phyloP scores from a whole-genome alignment of 2,797 vertebrate genomes.

The Uromys caudimaculatus region DNA sequence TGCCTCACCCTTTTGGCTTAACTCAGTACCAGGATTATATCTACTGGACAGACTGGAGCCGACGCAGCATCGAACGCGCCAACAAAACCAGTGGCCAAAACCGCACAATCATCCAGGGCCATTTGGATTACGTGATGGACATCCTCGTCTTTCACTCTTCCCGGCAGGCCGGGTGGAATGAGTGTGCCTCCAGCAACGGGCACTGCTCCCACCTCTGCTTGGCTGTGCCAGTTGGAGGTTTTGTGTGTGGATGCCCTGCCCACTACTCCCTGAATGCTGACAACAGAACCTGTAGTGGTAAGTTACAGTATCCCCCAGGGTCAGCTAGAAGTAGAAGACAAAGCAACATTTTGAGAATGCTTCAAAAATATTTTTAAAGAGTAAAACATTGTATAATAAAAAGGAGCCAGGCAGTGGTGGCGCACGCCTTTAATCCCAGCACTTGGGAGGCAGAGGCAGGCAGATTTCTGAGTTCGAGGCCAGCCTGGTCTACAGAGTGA shows the following conservation, averaged over 20 bases:
- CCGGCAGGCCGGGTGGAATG: conserved; percentile 97
- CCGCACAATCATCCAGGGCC: conserved; percentile 97
- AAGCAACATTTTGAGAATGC: conserved; percentile 45
- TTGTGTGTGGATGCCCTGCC: conserved; percentile 96
- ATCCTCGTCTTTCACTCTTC: conserved; percentile 99
- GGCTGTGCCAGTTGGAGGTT: conserved; percentile 94
- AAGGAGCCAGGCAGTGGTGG: too few species aligned
- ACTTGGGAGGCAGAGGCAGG: too few species aligned
- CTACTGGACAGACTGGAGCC: conserved; percentile 99
- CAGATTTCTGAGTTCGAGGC: too few species aligned
- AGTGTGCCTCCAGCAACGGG: conserved; percentile 96
- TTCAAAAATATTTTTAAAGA: conserved; percentile 17
- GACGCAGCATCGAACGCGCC: conserved; percentile 98
- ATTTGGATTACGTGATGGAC: conserved; percentile 99
- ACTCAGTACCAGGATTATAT: conserved; percentile 99
- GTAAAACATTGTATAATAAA: conserved; percentile 2
- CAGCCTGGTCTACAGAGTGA: too few species aligned
- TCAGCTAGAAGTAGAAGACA: conserved; percentile 12
- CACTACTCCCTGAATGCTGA: conserved; percentile 96
- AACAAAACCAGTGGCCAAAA: conserved; percentile 99
- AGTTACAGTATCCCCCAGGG: conserved; percentile 76
- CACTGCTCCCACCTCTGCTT: conserved; percentile 98
- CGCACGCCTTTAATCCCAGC: too few species aligned
- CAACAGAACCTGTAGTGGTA: conserved; percentile 98
- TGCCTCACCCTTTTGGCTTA: conserved; percentile 97